Base-by-base conservation (phyloP, 2,888 invertebrate species). In the Xylota sylvarum region DNA sequence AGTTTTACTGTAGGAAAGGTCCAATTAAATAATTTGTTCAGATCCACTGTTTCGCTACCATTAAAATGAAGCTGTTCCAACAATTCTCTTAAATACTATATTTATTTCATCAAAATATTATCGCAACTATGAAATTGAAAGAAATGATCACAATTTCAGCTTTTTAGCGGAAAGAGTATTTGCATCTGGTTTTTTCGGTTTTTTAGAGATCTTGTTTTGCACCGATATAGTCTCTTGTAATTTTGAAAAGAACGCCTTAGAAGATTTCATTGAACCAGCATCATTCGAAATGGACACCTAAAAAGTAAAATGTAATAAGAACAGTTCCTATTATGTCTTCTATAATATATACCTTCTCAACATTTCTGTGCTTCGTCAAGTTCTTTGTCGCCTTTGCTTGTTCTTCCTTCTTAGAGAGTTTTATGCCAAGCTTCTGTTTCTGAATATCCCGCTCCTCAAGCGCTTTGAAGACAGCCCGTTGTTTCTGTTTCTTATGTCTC, bases 161-260 rank as follows among this genome's bases (percentile, higher is more conserved):
- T 94, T 95, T 87, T 94, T 94, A 2, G 95, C 95, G 56, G 93
- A 93, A 52, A 89, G 91, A 90, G 89, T 91, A 89, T 94, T 94
- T 0, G 92, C 90, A 87, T 94, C 93, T 60, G 94, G 93, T 37
- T 94, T 88, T 78, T 88, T 89, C 43, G 88, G 88, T 72, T 89
- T 90, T n/a, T 60, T 85, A 27, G 19, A 4, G 1, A 65, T 52
- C n/a, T 23, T 60, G 4, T 73, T 83, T 62, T 70, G 72, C 6
- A 92, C 92, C 12, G 93, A 92, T 0, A 95, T 95, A 90, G 97
- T 95, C 89, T 98, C 97, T 91, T 98, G 97, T 5, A 98, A 93
- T 90, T 97, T 96, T 64, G 94, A 95, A 93, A 98, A 98, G 94
- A 98, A 98, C 0, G 96, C 95, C 89, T 95, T 96, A 0, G 97